Conservation (phyloP, 2,797 vertebrate species). For the Thripadectes ignobilis region DNA sequence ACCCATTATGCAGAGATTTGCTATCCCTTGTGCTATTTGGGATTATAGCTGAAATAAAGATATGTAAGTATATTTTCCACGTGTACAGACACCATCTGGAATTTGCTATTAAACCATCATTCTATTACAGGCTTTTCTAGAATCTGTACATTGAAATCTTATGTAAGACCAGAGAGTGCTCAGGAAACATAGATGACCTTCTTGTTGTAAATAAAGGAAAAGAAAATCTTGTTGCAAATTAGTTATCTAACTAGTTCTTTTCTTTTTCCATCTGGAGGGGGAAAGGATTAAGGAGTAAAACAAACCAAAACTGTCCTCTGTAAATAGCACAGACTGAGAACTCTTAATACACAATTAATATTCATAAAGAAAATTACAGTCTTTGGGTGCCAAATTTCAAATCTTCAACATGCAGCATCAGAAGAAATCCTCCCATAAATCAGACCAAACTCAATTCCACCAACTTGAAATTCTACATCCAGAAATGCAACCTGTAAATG, state of each 20-base stretch:
- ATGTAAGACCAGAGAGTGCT: not conserved
- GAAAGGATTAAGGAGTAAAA: not conserved
- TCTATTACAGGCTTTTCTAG: not conserved
- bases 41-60: not conserved
- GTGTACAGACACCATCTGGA: not conserved
- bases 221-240: not conserved
- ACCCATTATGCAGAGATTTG: not conserved
- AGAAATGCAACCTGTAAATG: not conserved
- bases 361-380: slow-evolving; percentile 8
- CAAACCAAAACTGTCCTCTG: not conserved
- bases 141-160: not conserved
- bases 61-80: not conserved
- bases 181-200: not conserved
- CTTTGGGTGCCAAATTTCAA: not conserved
- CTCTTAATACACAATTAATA: not conserved
- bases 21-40: not conserved
- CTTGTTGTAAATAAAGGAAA: not conserved
- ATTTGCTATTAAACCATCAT: not conserved
- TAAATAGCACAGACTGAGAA: not conserved
- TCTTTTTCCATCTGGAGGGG: not conserved
- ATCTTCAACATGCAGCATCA: not conserved
- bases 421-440: not conserved
- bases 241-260: not conserved
- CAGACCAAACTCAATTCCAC: not conserved
- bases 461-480: not conserved